A percentile compares a stretch with the other conserved stretches of the same genome.
Evolutionary conservation across 2,113 vertebrate genomes (phyloP).

Genomic region (Hydrolagus affinis): DNA sequence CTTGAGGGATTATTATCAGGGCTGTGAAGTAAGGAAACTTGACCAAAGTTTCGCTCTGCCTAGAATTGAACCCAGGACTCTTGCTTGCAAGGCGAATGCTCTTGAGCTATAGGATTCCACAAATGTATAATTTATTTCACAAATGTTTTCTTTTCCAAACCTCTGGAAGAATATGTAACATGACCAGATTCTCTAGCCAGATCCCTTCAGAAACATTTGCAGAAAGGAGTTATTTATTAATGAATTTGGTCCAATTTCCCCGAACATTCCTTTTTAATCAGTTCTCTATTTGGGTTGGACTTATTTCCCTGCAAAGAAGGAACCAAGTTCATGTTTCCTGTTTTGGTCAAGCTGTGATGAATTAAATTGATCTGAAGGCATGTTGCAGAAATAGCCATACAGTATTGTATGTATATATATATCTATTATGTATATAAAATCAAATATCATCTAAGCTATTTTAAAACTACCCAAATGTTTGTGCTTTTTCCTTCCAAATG

Average conservation of each 20-base stretch:
- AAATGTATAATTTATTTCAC: slow-evolving; percentile 25
- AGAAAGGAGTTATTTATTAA: slow-evolving; percentile 19
- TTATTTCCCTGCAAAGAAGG: slow-evolving; percentile 1
- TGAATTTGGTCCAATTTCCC: slow-evolving; percentile 9
- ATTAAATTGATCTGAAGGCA: not conserved
- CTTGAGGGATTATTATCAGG: too few species aligned
- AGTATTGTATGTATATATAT: not conserved
- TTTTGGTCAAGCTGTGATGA: slow-evolving; percentile 16
- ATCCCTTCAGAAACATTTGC: slow-evolving; percentile 12
- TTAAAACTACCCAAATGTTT: not conserved
- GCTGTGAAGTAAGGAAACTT: too few species aligned
- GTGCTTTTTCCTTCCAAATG: not conserved
- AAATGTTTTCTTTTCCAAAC: slow-evolving; percentile 18
- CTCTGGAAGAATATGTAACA: slow-evolving; percentile 15
- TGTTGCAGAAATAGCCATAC: not conserved
- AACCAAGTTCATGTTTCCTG: slow-evolving; percentile 23
- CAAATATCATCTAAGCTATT: slow-evolving; percentile 4
- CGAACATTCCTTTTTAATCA: slow-evolving; percentile 28
- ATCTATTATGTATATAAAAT: not conserved
- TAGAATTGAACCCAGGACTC: too few species aligned
- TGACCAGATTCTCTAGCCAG: not conserved
- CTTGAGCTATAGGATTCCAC: too few species aligned
- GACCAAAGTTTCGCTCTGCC: too few species aligned
- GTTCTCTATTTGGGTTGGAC: slow-evolving; percentile 13
- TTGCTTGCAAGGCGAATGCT: too few species aligned